Evolutionary conservation across 2,797 vertebrate species (phyloP).

Genomic region (Chaetodon trifasciatus): DNA sequence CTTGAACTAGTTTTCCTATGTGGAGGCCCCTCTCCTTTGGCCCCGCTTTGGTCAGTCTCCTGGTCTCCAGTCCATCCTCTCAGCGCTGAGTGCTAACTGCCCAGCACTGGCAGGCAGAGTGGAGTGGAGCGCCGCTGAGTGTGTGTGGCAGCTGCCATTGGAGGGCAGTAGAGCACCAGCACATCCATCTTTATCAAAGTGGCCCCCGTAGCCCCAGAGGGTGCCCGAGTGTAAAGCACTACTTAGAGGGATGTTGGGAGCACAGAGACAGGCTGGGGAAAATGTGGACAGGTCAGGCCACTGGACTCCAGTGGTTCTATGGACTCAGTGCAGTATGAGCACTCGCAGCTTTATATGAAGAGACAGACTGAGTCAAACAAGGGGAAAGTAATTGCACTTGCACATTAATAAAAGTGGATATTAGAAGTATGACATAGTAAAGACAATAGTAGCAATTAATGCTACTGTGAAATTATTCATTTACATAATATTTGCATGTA

Average conservation of each 20-base stretch:
- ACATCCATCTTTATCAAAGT: slow-evolving; percentile 85
- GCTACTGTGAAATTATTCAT: neutral
- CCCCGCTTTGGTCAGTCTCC: slow-evolving; percentile 62
- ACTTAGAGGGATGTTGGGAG: slow-evolving; percentile 78
- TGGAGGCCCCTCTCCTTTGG: slow-evolving; percentile 73
- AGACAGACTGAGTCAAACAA: slow-evolving; percentile 41
- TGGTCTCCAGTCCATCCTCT: slow-evolving; percentile 55
- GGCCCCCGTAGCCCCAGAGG: slow-evolving; percentile 61
- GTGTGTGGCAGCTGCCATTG: slow-evolving; percentile 87
- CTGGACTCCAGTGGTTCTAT: slow-evolving; percentile 73
- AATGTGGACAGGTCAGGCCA: slow-evolving; percentile 79
- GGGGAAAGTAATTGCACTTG: neutral
- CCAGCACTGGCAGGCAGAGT: slow-evolving; percentile 54
- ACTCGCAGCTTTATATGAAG: slow-evolving; percentile 50
- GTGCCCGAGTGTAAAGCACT: slow-evolving; percentile 72
- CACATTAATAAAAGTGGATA: neutral
- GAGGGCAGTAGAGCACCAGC: slow-evolving; percentile 99
- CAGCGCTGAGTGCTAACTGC: slow-evolving; percentile 59
- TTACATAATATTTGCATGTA: slow-evolving; percentile 19
- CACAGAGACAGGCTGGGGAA: slow-evolving; percentile 75
- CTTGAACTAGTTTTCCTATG: slow-evolving; percentile 64
- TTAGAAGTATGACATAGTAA: neutral
- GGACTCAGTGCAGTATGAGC: slow-evolving; percentile 62
- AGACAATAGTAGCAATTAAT: slow-evolving; percentile 1
- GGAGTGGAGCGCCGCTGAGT: slow-evolving; percentile 43